Percentiles rank a stretch among this genome's conserved stretches.
Evolutionary conservation across 35 echinoderm and acorn worm species (phyloP).

Genomic region (Diadema setosum): DNA sequence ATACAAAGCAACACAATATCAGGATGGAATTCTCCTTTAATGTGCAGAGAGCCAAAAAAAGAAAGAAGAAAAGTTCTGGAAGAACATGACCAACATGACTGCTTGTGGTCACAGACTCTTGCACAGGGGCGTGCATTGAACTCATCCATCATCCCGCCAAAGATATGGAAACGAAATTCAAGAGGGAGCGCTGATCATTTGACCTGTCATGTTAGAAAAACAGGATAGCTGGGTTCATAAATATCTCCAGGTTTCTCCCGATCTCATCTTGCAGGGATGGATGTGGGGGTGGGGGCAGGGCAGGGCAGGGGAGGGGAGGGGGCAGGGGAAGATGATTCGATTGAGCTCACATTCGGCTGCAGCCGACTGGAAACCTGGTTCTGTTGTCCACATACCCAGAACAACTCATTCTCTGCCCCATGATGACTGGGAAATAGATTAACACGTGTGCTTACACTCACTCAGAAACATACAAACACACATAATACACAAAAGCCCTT

Average conservation of each 20-base stretch:
- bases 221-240: not conserved
- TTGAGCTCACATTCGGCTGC: not conserved
- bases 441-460: not conserved
- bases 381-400: not conserved
- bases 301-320: too few species aligned
- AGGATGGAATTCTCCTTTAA: too few species aligned
- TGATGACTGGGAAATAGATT: not conserved
- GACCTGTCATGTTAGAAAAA: not conserved
- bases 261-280: not conserved
- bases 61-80: too few species aligned
- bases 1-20: too few species aligned
- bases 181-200: not conserved
- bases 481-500: too few species aligned
- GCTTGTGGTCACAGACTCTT: not conserved
- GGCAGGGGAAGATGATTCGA: not conserved
- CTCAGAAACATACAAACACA: too few species aligned
- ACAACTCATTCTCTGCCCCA: not conserved
- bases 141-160: not conserved
- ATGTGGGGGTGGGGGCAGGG: too few species aligned
- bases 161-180: slow-evolving; percentile 8
- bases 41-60: too few species aligned
- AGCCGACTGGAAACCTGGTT: not conserved
- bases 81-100: too few species aligned
- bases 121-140: not conserved
- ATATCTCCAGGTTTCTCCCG: not conserved